Conservation (phyloP, 2,113 vertebrate species). For the Orcinus orca region DNA sequence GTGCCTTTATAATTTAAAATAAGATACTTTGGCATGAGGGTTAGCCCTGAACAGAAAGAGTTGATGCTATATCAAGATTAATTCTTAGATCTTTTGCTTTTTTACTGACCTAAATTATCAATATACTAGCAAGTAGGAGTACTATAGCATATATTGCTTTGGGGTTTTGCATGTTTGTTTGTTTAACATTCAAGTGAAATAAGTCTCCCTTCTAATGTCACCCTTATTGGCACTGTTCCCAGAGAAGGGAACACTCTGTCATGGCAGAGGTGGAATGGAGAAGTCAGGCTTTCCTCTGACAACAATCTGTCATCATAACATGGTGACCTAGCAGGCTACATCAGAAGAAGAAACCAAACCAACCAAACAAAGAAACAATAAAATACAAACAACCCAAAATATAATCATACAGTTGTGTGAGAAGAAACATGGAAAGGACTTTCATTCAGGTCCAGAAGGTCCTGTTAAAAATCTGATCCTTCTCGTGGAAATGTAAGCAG, state of each 20-base stretch:
- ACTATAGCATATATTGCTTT: background rate
- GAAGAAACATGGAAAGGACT: background rate
- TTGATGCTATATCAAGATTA: background rate
- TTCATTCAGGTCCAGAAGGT: background rate
- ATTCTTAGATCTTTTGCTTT: background rate
- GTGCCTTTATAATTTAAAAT: background rate
- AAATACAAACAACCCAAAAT: background rate
- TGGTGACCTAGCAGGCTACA: background rate
- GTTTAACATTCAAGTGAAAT: background rate
- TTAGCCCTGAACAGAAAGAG: background rate
- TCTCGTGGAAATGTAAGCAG: background rate
- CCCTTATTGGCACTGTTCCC: background rate
- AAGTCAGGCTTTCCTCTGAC: background rate
- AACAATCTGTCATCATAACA: background rate
- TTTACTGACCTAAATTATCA: background rate
- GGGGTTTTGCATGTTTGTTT: background rate
- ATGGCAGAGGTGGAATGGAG: background rate
- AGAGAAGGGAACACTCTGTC: background rate
- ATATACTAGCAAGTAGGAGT: background rate
- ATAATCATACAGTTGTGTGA: background rate
- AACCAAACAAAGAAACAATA: background rate
- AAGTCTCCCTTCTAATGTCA: background rate
- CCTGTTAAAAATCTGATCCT: background rate
- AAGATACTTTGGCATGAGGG: background rate
- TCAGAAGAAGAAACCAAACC: background rate